Conservation (phyloP, 2,888 invertebrate species). For the Bursaphelenchus okinawaensis region DNA sequence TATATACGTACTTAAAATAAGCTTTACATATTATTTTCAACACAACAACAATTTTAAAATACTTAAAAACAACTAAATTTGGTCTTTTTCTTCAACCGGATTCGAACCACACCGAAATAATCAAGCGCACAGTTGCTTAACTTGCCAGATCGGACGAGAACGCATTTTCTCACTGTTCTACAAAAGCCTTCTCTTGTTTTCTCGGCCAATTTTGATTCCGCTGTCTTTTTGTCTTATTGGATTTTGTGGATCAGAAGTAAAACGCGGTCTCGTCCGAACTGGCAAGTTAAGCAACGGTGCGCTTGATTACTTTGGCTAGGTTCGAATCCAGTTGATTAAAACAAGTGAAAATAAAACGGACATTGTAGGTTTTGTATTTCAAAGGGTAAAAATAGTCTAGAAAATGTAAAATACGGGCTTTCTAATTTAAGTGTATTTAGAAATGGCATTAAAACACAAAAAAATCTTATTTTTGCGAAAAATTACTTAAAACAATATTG, state of each 20-base stretch:
- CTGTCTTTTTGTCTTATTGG: no score
- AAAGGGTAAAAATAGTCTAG: no score
- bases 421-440: no score
- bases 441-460: no score
- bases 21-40: background rate
- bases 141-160: background rate
- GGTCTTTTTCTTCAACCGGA: constrained; percentile 6
- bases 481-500: background rate
- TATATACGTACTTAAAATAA: no score
- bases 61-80: constrained; percentile 4
- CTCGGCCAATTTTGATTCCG: background rate
- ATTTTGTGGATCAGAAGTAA: no score
- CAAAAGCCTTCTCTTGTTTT: background rate
- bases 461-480: no score
- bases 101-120: background rate
- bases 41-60: background rate
- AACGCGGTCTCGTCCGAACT: background rate
- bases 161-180: background rate
- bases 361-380: no score
- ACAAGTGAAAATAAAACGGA: background rate
- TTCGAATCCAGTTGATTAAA: background rate
- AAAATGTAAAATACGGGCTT: no score
- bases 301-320: background rate
- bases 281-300: background rate
- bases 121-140: background rate